Evolutionary conservation across 2,113 vertebrate genomes (phyloP), one percentile per base, ranked within the genome.

Genomic region (Sceloporus undulatus): DNA sequence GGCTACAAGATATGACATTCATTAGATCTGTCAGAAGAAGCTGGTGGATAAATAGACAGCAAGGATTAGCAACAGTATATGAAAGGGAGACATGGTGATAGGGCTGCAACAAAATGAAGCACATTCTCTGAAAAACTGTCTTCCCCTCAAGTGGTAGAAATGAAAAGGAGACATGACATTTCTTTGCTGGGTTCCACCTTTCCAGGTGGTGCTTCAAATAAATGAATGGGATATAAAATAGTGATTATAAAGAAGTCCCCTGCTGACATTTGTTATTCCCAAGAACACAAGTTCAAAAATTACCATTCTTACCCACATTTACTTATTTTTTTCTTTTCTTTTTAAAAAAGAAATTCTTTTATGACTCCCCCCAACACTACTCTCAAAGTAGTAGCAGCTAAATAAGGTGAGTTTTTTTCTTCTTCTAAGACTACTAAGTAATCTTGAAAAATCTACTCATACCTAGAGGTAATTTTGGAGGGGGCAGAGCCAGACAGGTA

Each of bases 11-110:
- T 89, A 79, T 92, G 73, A 56, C 76, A 73, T 91, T 95, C 42
- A 92, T 94, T 96, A 92, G 29, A 85, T 91, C 87, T 92, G 74
- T 86, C 86, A 92, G 59, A 87, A 86, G 80, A 83, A 92, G 40
- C 7, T 90, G 62, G 75, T 88, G 85, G 76, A 59, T 91, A 91
- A 95, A 93, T 79, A 89, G 1, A 89, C 88, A 19, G 14, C 38
- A 91, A 27, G 0, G 75, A 91, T 95, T 92, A 93, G 0, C 42
- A 88, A 89, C 89, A 9, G 1, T 77, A 9, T 40, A 1, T 77
- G 59, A 84, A 94, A 92, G 27, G 29, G 27, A 92, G 7, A 70
- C 52, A 56, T 16, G 16, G 4, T 54, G 38, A 82, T 90, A 93
- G 91, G 48, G 14, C 34, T 87, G 38, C 5, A 82, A 85, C 54